Percentiles rank a stretch among this genome's conserved stretches.
Conservation (phyloP, 2,797 vertebrate genomes). For the Enteromius viviparus region DNA sequence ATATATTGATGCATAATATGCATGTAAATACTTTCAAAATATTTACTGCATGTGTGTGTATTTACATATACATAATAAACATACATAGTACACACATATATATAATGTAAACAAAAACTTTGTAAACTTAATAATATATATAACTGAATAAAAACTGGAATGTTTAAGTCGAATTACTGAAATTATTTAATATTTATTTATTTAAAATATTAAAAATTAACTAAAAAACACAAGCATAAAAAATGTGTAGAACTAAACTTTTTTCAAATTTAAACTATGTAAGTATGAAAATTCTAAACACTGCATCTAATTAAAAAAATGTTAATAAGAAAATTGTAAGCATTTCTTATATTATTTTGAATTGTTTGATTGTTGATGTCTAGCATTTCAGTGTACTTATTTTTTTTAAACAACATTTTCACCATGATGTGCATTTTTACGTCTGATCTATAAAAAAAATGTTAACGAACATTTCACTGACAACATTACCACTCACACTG, state of each 20-base stretch:
- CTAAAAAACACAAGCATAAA: background rate
- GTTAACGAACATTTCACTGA: background rate
- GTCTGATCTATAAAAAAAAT: background rate
- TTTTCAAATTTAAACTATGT: too few relatives aligned
- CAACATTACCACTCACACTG: background rate
- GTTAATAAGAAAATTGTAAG: background rate
- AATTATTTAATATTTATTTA: background rate
- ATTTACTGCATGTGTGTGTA: too few relatives aligned
- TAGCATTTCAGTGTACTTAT: background rate
- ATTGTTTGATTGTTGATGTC: background rate
- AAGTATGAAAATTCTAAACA: background rate
- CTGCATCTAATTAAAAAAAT: background rate
- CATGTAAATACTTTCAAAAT: too few relatives aligned
- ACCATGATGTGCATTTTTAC: background rate
- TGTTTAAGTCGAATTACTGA: background rate
- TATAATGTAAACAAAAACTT: too few relatives aligned
- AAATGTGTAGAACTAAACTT: background rate
- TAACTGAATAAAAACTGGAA: background rate
- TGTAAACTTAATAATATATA: background rate
- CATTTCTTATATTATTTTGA: background rate
- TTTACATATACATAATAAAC: too few relatives aligned
- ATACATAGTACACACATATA: too few relatives aligned
- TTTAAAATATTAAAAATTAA: background rate
- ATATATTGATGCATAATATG: too few relatives aligned
- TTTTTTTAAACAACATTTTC: background rate